These are phyloP conservation scores for Nymphicus hollandicus DNA, from an alignment of 2,113 vertebrate genomes.

Conservation along the genomic window DNA sequence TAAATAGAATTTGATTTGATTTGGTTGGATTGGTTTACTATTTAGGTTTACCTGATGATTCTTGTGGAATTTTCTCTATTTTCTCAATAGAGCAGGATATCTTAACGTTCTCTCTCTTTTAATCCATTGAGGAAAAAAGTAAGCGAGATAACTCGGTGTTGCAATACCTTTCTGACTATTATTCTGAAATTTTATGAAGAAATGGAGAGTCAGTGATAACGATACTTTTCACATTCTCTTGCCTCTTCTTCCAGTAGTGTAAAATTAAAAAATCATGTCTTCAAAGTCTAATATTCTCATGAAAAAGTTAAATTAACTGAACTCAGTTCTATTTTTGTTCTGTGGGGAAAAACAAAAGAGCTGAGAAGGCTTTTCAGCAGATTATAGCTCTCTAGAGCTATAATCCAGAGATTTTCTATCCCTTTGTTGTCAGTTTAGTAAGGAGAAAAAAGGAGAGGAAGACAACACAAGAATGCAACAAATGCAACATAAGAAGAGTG, in stretches of 20 bases:
- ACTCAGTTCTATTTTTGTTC: not conserved
- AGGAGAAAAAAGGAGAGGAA: not conserved
- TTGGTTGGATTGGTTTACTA: not conserved
- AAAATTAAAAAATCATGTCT: not conserved
- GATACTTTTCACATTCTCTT: not conserved
- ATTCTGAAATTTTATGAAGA: not conserved
- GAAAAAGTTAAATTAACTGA: constrained; percentile 12
- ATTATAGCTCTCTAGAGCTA: not conserved
- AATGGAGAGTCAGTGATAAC: not conserved
- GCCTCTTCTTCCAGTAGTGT: not conserved
- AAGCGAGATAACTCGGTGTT: not conserved
- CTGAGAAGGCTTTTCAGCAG: not conserved
- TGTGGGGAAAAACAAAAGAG: not conserved
- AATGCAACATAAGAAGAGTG: not conserved
- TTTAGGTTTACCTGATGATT: not conserved
- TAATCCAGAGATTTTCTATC: not conserved
- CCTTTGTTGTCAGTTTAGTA: not conserved
- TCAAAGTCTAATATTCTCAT: not conserved
- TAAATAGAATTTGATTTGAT: not conserved
- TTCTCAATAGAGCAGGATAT: not conserved
- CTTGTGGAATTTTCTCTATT: not conserved
- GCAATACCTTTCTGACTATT: not conserved
- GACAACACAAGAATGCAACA: not conserved
- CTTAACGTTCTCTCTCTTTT: not conserved
- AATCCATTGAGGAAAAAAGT: not conserved